Base-by-base conservation (phyloP, 2,797 vertebrate species). In the Cercopithecus hamlyni region DNA sequence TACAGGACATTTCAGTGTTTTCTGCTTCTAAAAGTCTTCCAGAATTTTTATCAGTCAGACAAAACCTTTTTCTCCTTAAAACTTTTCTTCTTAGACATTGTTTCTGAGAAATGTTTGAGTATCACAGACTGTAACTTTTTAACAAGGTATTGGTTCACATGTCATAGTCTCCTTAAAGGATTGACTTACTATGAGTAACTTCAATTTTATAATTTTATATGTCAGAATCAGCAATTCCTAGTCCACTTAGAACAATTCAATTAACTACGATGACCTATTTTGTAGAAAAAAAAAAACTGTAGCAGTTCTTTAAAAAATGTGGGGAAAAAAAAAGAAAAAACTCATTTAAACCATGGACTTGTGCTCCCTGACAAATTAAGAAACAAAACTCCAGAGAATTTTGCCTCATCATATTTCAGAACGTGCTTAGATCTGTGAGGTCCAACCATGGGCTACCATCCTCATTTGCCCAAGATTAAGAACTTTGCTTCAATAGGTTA, bases 91-190 rank as follows among this genome's bases (percentile, higher is more conserved):
- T 70, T 3, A 82, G 17, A 43, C 17, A 45, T 30, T 57, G 9
- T 85, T 95, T 96, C 55, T 97, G 43, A 88, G 77, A 88, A 86
- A 82, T 22, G n/a, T 82, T 22, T 27, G 7, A 12, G 12, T 58
- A 58, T 86, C 20, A 55, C 39, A 14, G 4, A 67, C 15, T 79
- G 20, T 57, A 64, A 57, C 81, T 57, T 81, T 91, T 39, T 17
- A 4, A 30, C 70, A 89, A n/a, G 14, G 45, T 61, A n/a, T 58
- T 79, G 39, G 39, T 81, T 92, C 58, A 39, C 4, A 52, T 67
- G 30, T 36, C 36, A 73, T 58, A 67, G n/a, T 79, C 55, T 17
- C 45, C 39, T 92, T 83, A 80, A 84, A 77, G 22, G 52, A 83
- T 27, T 67, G 76, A 70, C 33, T 79, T 87, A 88, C 39, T 79